Conservation (phyloP, 2,888 invertebrate species). For the Troides aeacus region DNA sequence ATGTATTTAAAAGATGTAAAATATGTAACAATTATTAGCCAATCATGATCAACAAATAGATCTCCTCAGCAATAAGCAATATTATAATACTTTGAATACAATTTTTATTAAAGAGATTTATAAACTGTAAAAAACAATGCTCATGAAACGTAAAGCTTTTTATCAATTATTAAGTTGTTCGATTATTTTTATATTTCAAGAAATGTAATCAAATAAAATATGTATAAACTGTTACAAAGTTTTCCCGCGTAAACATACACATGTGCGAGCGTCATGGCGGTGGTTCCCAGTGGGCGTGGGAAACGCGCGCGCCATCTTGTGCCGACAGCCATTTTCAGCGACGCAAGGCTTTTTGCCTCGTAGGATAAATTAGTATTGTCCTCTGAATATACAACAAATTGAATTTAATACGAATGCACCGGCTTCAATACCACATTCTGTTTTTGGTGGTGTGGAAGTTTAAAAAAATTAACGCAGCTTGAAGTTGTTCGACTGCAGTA, state of each 20-base stretch:
- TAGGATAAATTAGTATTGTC: conserved; percentile 46
- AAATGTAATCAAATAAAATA: conserved; percentile 37
- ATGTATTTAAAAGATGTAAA: no score
- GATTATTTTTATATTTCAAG: conserved; percentile 22
- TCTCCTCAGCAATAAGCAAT: no score
- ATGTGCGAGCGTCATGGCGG: conserved; percentile 52
- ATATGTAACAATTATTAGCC: no score
- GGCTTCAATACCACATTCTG: conserved; percentile 10
- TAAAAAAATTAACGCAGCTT: conserved; percentile 1
- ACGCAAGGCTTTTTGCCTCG: conserved; percentile 48
- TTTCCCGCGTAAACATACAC: conserved; percentile 67
- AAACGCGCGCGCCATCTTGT: conserved; percentile 59
- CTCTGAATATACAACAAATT: conserved; percentile 30
- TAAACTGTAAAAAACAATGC: neutral
- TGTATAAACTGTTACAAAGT: conserved; percentile 42
- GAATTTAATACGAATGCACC: conserved; percentile 24
- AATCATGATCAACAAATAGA: no score
- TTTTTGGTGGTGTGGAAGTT: conserved; percentile 9
- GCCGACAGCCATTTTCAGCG: conserved; percentile 52
- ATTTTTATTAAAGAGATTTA: no score
- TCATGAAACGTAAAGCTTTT: neutral
- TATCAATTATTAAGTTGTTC: conserved; percentile 15
- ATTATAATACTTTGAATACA: no score
- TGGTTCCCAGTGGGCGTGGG: conserved; percentile 72
- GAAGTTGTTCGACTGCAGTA: no score